Percentiles rank a stretch among this genome's conserved stretches.
These are phyloP conservation scores for Drosophila watanabei DNA, from an alignment of 1,140 invertebrate genomes.

Conservation along the genomic window DNA sequence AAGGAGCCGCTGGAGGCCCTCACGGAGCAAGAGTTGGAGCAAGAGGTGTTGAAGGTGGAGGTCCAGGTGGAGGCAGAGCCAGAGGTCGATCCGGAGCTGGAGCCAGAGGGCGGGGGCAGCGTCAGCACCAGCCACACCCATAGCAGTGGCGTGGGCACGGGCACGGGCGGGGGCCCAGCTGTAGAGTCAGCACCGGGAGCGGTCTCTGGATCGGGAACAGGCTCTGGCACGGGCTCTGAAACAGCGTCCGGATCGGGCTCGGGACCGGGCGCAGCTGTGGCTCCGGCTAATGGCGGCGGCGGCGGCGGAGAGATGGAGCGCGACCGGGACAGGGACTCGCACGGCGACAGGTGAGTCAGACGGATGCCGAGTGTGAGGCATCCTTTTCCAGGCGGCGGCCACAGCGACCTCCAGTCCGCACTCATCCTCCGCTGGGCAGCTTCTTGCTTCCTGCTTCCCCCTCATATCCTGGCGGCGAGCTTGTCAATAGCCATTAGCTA, in stretches of 20 bases:
- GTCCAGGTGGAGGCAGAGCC: conserved; percentile 1
- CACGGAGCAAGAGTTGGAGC: neutral
- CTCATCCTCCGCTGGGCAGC: neutral
- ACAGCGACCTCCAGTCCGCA: neutral
- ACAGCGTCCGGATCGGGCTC: neutral
- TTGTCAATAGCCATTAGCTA: conserved; percentile 76
- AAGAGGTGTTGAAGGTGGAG: neutral
- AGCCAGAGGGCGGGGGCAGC: neutral
- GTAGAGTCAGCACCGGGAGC: neutral
- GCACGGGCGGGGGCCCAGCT: neutral
- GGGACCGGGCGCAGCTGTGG: neutral
- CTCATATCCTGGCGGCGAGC: conserved; percentile 4
- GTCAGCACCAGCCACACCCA: neutral
- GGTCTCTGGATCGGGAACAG: neutral
- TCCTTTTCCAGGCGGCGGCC: conserved; percentile 1
- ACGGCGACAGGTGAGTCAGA: conserved; percentile 69
- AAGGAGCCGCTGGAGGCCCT: neutral
- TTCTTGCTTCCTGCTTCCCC: neutral
- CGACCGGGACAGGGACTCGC: conserved; percentile 56
- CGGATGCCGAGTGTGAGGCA: conserved; percentile 4
- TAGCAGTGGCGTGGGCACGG: neutral
- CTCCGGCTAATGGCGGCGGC: neutral
- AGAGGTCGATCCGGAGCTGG: neutral
- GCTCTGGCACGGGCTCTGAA: neutral
- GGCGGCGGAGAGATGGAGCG: conserved; percentile 28